phyloP scores from a whole-genome alignment of 1,140 invertebrate genomes.

The Vanessa atalanta region DNA sequence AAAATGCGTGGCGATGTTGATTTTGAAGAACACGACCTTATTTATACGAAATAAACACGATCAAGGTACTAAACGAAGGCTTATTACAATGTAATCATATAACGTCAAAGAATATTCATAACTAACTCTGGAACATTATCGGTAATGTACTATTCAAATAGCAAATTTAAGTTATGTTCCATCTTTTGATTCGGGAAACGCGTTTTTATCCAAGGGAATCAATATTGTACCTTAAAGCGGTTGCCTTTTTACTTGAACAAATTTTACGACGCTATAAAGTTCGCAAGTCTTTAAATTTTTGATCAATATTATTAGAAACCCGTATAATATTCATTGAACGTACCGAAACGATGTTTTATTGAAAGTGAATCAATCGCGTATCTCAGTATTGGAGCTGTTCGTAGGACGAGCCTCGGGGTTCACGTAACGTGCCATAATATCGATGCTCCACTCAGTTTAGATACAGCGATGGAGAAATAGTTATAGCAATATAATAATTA shows the following conservation, averaged over 20 bases:
- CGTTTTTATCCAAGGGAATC: not conserved
- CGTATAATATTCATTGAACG: conserved; percentile 26
- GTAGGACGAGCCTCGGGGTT: not conserved
- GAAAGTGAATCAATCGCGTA: conserved; percentile 17
- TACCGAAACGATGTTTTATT: conserved; percentile 21
- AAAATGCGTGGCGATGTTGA: not conserved
- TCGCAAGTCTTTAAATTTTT: conserved; percentile 15
- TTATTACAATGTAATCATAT: too few species aligned
- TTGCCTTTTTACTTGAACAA: not conserved
- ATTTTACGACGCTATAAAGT: conserved; percentile 16
- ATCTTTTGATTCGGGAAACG: not conserved
- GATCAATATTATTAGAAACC: conserved; percentile 15
- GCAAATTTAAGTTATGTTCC: too few species aligned
- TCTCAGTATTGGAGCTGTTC: conserved; percentile 11
- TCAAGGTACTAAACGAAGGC: too few species aligned
- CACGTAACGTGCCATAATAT: not conserved
- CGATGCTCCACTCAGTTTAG: not conserved
- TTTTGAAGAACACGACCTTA: not conserved
- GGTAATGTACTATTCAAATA: too few species aligned
- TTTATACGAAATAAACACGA: too few species aligned
- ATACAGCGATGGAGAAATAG: not conserved
- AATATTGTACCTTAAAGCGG: not conserved
- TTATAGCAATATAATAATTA: too few species aligned
- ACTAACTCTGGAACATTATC: too few species aligned
- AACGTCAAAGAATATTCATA: too few species aligned